Percentiles rank a stretch among this genome's conserved stretches.
Evolutionary conservation across 2,113 vertebrate genomes (phyloP).

Genomic region (Thymallus thymallus): DNA sequence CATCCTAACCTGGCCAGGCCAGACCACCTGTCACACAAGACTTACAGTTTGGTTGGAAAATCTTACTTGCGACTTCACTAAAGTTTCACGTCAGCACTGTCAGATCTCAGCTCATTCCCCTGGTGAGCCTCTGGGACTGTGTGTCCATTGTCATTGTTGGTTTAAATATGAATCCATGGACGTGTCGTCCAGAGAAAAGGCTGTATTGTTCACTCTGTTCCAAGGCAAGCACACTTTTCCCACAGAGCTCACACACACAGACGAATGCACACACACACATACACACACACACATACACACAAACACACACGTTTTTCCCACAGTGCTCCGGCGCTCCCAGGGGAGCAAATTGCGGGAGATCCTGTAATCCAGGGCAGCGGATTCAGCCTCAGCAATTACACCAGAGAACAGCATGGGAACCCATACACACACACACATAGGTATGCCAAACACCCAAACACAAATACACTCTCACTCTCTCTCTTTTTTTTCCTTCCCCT

Average conservation of each 20-base stretch:
- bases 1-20: no score
- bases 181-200: conserved; percentile 53
- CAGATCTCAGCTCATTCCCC: no score
- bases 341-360: conserved; percentile 68
- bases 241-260: conserved; percentile 54
- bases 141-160: conserved; percentile 26
- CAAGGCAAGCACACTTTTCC: conserved; percentile 56
- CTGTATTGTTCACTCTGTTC: conserved; percentile 56
- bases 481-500: background rate
- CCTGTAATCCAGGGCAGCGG: conserved; percentile 70
- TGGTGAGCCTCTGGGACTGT: no score
- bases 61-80: no score
- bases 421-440: conserved; percentile 18
- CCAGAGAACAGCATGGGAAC: conserved; percentile 64
- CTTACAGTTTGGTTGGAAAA: background rate
- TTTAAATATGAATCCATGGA: conserved; percentile 53
- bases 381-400: conserved; percentile 70
- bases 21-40: background rate
- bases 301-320: conserved; percentile 65
- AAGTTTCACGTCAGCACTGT: no score
- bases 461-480: background rate
- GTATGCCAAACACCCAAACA: background rate
- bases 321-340: conserved; percentile 67
- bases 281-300: conserved; percentile 24
- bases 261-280: conserved; percentile 5